A percentile compares a stretch with the other conserved stretches of the same genome.
phyloP scores from a whole-genome alignment of 2,113 vertebrate species.

The Bombycilla garrulus region DNA sequence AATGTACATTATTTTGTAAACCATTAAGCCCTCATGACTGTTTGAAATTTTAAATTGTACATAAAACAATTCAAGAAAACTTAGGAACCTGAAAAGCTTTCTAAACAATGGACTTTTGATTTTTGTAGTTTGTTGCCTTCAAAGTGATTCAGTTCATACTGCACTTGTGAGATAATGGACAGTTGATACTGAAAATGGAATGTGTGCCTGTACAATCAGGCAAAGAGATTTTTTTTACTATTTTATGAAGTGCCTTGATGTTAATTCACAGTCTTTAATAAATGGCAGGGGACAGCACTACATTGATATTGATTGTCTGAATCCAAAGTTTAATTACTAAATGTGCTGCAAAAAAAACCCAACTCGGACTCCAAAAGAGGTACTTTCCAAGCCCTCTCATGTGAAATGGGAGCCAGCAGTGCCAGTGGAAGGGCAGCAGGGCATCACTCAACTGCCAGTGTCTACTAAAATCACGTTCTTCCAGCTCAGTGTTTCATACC shows the following conservation, averaged over 20 bases:
- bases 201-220: not conserved
- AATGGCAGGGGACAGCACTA: not conserved
- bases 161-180: slow-evolving; percentile 18
- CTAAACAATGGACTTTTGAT: not conserved
- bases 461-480: not conserved
- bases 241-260: not conserved
- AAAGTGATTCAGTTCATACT: slow-evolving; percentile 53
- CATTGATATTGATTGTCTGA: not conserved
- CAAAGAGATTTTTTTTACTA: slow-evolving; percentile 25
- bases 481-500: not conserved
- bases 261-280: not conserved
- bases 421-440: not conserved
- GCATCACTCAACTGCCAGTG: not conserved
- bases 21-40: slow-evolving; percentile 61
- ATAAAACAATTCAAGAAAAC: not conserved
- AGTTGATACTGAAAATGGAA: not conserved
- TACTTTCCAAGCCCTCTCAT: not conserved
- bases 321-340: not conserved
- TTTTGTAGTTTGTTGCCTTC: not conserved
- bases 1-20: slow-evolving; percentile 43
- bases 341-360: not conserved
- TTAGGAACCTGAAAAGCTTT: not conserved
- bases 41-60: slow-evolving; percentile 41
- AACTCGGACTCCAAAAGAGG: not conserved
- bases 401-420: not conserved